Conservation (phyloP, 2,888 invertebrate genomes). For the Catotricha subobsoleta region DNA sequence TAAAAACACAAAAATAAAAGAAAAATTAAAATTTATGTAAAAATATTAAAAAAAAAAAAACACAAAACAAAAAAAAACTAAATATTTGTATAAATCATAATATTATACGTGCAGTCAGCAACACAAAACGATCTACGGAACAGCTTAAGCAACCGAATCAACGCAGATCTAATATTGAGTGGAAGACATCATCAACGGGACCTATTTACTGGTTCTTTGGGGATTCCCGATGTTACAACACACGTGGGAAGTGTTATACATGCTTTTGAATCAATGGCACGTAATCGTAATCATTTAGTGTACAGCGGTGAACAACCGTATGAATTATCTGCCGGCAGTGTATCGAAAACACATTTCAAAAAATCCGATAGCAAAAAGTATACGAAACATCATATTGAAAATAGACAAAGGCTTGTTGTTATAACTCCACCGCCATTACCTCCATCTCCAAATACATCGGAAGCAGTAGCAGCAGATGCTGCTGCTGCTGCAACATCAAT, state of each 20-base stretch:
- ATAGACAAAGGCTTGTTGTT: not conserved
- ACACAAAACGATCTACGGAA: conserved; percentile 12
- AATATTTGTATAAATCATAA: conserved; percentile 6
- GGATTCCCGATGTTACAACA: conserved; percentile 27
- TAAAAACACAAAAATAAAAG: no score
- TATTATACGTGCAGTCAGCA: conserved; percentile 15
- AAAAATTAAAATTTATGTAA: conserved; percentile 2
- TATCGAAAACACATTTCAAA: not conserved
- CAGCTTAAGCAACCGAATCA: conserved; percentile 7
- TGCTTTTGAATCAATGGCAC: conserved; percentile 27
- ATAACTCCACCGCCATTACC: not conserved
- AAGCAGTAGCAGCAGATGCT: conserved; percentile 13
- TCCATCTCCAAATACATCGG: not conserved
- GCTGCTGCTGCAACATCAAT: conserved; percentile 11
- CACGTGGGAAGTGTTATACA: conserved; percentile 29
- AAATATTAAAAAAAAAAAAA: conserved; percentile 4
- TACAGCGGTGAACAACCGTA: conserved; percentile 15
- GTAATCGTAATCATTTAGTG: conserved; percentile 11
- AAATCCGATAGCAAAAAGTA: not conserved
- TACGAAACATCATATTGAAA: not conserved
- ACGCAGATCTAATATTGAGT: conserved; percentile 18
- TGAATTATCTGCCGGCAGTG: conserved; percentile 2
- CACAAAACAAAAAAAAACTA: not conserved
- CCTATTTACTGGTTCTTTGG: conserved; percentile 27
- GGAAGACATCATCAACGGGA: conserved; percentile 26